These are phyloP conservation scores for Clarias batrachus DNA, from an alignment of 2,113 vertebrate genomes.

Conservation along the genomic window DNA sequence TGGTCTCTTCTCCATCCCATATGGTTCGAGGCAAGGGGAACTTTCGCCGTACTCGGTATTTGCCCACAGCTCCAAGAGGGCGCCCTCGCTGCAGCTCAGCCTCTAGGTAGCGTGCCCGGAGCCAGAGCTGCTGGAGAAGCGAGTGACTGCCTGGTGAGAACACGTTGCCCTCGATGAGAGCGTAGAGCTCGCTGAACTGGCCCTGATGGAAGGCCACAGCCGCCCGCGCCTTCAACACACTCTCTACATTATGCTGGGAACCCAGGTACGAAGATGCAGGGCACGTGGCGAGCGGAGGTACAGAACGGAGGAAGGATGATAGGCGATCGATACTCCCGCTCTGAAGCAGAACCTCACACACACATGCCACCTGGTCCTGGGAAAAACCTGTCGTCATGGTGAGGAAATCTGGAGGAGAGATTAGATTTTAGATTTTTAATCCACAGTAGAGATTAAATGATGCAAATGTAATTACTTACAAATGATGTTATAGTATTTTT, in stretches of 20 bases:
- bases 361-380: conserved; percentile 69
- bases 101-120: conserved; percentile 67
- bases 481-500: background rate
- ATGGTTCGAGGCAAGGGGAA: conserved; percentile 72
- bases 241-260: conserved; percentile 59
- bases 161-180: conserved; percentile 64
- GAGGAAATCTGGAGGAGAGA: background rate
- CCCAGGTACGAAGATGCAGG: conserved; percentile 31
- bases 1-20: conserved; percentile 74
- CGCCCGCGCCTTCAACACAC: conserved; percentile 68
- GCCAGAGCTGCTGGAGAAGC: conserved; percentile 74
- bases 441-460: background rate
- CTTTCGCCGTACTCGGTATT: conserved; percentile 71
- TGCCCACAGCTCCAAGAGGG: conserved; percentile 72
- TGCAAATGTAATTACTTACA: background rate
- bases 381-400: conserved; percentile 65
- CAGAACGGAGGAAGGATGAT: conserved; percentile 62
- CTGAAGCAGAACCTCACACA: conserved; percentile 66
- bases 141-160: conserved; percentile 68
- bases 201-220: conserved; percentile 71
- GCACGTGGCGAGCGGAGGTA: conserved; percentile 53
- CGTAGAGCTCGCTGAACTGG: conserved; percentile 68
- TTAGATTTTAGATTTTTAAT: background rate
- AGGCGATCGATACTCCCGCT: conserved; percentile 64
- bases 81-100: conserved; percentile 68